These are phyloP conservation scores for Coptotermes formosanus DNA, from an alignment of 1,140 invertebrate genomes.

Conservation along the genomic window DNA sequence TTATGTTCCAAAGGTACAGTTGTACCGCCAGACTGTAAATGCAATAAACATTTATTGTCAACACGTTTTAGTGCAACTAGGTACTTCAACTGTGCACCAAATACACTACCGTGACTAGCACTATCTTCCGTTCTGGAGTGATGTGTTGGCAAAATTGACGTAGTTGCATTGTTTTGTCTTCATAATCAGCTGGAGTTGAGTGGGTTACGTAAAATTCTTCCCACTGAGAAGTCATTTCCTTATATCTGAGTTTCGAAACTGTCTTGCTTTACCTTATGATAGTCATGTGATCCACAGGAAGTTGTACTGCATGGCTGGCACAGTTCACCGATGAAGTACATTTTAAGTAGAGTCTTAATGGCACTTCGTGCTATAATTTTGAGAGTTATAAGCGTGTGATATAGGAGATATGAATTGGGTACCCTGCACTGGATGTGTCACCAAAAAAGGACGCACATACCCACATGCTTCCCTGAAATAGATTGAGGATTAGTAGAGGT, in stretches of 20 bases:
- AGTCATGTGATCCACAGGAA: too few relatives aligned
- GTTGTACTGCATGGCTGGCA: too few relatives aligned
- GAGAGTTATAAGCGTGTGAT: too few relatives aligned
- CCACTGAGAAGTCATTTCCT: slow-evolving; percentile 61
- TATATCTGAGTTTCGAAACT: not conserved
- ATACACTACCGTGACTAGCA: slow-evolving; percentile 69
- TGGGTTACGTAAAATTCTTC: slow-evolving; percentile 78
- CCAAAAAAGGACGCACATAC: too few relatives aligned
- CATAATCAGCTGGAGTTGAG: slow-evolving; percentile 69
- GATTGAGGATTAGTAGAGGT: too few relatives aligned
- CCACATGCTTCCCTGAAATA: too few relatives aligned
- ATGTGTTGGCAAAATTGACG: slow-evolving; percentile 70
- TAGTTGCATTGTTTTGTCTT: slow-evolving; percentile 65
- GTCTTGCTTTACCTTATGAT: too few relatives aligned
- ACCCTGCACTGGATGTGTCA: too few relatives aligned
- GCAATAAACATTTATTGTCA: not conserved
- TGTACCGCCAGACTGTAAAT: slow-evolving; percentile 86
- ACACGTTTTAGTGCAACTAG: not conserved
- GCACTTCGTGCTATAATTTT: too few relatives aligned
- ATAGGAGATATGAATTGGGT: too few relatives aligned
- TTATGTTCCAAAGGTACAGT: slow-evolving; percentile 95
- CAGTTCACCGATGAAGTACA: too few relatives aligned
- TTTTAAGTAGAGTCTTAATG: too few relatives aligned
- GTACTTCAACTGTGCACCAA: not conserved
- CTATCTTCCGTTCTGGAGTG: slow-evolving; percentile 62